A percentile compares a stretch with the other conserved stretches of the same genome.
These are phyloP conservation scores for Gulo gulo DNA, from an alignment of 2,113 vertebrate species.

Conservation along the genomic window DNA sequence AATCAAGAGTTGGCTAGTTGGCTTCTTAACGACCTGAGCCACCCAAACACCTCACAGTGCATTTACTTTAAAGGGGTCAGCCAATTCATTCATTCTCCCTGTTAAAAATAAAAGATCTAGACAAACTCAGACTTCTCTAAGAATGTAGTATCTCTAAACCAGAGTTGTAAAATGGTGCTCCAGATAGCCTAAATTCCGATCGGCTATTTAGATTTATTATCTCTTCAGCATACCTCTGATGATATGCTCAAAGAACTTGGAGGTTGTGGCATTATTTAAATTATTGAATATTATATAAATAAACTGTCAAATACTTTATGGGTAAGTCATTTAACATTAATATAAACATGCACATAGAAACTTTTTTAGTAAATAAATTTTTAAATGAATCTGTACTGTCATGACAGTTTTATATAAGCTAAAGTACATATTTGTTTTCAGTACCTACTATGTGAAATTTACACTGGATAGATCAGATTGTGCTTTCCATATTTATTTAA, in stretches of 20 bases:
- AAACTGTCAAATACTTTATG: background rate
- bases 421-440: background rate
- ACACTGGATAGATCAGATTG: background rate
- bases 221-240: background rate
- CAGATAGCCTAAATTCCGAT: too few species aligned
- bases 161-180: too few species aligned
- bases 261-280: background rate
- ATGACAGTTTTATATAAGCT: background rate
- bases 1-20: too few species aligned
- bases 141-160: too few species aligned
- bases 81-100: too few species aligned
- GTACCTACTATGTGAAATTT: background rate
- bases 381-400: background rate
- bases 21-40: too few species aligned
- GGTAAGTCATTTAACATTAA: background rate
- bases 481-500: background rate
- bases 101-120: too few species aligned
- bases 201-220: too few species aligned
- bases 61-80: too few species aligned
- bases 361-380: background rate
- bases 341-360: background rate
- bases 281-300: background rate
- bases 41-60: too few species aligned
- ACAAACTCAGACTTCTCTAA: too few species aligned
- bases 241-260: background rate